phyloP scores from a whole-genome alignment of 1,140 invertebrate genomes.

The Galendromus occidentalis region DNA sequence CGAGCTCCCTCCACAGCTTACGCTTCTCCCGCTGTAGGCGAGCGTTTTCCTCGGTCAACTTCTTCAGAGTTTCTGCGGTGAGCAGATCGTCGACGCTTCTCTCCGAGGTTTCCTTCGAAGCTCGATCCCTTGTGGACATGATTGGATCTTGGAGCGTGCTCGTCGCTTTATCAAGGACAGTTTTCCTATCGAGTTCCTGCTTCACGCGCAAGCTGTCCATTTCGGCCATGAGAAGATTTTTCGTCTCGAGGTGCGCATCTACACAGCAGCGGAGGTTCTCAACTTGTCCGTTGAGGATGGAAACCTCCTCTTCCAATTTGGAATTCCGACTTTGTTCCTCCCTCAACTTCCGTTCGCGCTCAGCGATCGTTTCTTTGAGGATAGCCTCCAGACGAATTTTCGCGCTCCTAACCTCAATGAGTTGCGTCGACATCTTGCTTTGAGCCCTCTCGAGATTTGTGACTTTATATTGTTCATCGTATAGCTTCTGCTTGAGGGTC shows the following conservation, averaged over 20 bases:
- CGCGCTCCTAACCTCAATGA: not conserved
- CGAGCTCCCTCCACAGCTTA: not conserved
- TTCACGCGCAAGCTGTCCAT: not conserved
- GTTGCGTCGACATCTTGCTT: not conserved
- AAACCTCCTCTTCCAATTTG: not conserved
- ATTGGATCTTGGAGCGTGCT: too few species aligned
- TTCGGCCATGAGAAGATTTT: not conserved
- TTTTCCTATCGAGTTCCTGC: too few species aligned
- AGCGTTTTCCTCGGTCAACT: not conserved
- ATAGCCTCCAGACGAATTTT: not conserved
- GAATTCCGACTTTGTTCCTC: not conserved
- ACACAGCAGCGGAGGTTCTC: conserved; percentile 1
- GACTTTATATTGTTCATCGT: not conserved
- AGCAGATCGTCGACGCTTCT: too few species aligned
- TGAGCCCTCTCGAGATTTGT: not conserved
- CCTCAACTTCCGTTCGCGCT: not conserved
- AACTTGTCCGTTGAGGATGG: not conserved
- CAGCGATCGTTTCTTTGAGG: not conserved
- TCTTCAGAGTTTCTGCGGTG: not conserved
- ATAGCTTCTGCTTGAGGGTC: not conserved
- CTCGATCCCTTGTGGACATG: too few species aligned
- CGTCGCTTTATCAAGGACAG: too few species aligned
- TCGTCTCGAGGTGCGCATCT: conserved; percentile 2
- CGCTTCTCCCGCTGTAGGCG: too few species aligned
- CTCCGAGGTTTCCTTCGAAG: too few species aligned